Conservation (phyloP, 2,113 vertebrate species). For the Syngnathus scovelli region DNA sequence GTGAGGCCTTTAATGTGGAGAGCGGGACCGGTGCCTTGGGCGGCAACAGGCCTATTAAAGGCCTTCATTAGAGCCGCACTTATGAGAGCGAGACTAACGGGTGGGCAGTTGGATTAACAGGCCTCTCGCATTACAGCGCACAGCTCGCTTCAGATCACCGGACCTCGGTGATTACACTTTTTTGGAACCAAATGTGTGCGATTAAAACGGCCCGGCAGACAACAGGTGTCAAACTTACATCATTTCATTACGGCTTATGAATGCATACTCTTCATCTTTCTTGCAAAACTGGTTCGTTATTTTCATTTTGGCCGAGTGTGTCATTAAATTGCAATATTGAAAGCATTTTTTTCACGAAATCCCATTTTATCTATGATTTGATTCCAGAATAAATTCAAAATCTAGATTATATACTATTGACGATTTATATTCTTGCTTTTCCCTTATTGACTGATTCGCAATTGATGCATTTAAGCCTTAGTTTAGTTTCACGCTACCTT, state of each 20-base stretch:
- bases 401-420: neutral
- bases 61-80: constrained; percentile 77
- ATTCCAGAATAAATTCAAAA: neutral
- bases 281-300: constrained; percentile 10
- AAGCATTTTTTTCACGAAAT: neutral
- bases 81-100: constrained; percentile 74
- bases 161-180: constrained; percentile 48
- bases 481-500: too few species aligned
- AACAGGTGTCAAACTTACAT: neutral
- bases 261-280: neutral
- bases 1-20: constrained; percentile 63
- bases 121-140: constrained; percentile 65
- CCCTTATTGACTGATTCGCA: too few species aligned
- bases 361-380: neutral
- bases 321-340: neutral
- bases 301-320: neutral
- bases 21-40: constrained; percentile 48
- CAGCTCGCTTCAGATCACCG: constrained; percentile 29
- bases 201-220: neutral
- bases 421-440: too few species aligned
- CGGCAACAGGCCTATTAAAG: constrained; percentile 74
- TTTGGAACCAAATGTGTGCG: constrained; percentile 35
- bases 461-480: too few species aligned
- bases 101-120: constrained; percentile 72
- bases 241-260: neutral